Percentiles rank a stretch among this genome's conserved stretches.
phyloP scores from a whole-genome alignment of 2,888 invertebrate species.

The Eutolmus rufibarbis region DNA sequence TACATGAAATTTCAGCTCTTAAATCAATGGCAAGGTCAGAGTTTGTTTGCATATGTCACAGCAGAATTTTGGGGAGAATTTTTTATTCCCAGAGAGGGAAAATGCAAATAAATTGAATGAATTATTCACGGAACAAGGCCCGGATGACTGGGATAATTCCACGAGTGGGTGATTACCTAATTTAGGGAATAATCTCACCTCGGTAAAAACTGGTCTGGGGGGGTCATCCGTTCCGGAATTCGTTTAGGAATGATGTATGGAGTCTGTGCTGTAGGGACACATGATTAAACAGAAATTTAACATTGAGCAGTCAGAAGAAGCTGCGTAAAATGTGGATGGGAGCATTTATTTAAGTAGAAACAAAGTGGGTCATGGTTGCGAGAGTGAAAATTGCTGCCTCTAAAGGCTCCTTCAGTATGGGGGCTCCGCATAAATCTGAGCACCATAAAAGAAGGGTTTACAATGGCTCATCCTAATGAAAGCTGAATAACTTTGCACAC shows the following conservation, averaged over 20 bases:
- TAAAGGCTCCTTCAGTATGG: neutral
- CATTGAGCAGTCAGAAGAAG: neutral
- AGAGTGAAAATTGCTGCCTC: neutral
- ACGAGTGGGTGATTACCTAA: neutral
- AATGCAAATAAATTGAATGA: neutral
- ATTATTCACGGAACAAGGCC: neutral
- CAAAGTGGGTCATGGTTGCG: neutral
- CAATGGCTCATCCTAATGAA: constrained; percentile 21
- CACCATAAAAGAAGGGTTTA: neutral
- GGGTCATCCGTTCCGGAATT: neutral
- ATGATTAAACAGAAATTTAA: neutral
- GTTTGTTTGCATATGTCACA: neutral
- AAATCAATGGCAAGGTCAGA: constrained; percentile 26
- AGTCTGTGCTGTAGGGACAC: neutral
- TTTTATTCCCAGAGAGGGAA: neutral
- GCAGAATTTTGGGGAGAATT: neutral
- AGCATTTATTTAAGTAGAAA: constrained; percentile 6
- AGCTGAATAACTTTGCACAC: constrained; percentile 26
- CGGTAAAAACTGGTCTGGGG: neutral
- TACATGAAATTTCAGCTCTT: neutral
- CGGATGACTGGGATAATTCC: neutral
- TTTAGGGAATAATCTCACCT: neutral
- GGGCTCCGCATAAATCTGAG: constrained; percentile 1
- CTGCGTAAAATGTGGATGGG: neutral
- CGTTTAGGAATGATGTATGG: neutral